Evolutionary conservation across 1,140 invertebrate species (phyloP), one percentile per base, ranked within the genome.

Genomic region (Hylyphantes graminicola): DNA sequence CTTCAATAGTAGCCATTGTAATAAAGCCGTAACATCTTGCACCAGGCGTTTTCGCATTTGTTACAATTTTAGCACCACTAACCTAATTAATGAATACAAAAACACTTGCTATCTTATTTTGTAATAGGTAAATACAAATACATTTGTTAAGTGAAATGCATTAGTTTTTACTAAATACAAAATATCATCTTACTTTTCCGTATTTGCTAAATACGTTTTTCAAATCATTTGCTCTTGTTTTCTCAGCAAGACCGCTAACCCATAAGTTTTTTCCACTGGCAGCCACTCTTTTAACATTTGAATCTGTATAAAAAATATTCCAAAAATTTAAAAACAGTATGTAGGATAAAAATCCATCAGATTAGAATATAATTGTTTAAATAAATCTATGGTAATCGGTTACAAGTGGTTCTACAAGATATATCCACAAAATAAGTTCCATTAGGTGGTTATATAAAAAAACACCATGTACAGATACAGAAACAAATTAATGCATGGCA

Each of bases 21-120:
- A 98, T 95, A 89, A 97, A 97, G 53, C 97, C 97, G 89, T 97
- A 98, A 89, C 96, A 98, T 74, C 95, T 93, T 19, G 96, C 94
- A 21, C 96, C 96, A 3, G 96, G 96, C 50, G 94, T 96, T 76
- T 94, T 92, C 1, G 96, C 95, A 90, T 97, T 98, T 2, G 96
- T 97, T 0, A 98, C 97, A n/a, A 98, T 95, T 91, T 98, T 98
- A 0, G 96, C 96, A 75, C 95, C 96, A 88, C 97, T 89, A 13
- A 93, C 91, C 92, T 92, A 83, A 19, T 65, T 35, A 21, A 65
- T 7, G 35, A 67, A 21, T 19, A 6, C 3, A 48, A 67, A 21
- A 67, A 67, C 12, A 11, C n/a, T 19, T 64, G 12, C 7, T n/a
- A 64, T 19, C 35, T 19, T 7, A n/a, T 64, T 63, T 7, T 63